Percentiles rank a stretch among this genome's conserved stretches.
Conservation (phyloP, 1,140 invertebrate genomes). For the Druon quercuslanigerum region DNA sequence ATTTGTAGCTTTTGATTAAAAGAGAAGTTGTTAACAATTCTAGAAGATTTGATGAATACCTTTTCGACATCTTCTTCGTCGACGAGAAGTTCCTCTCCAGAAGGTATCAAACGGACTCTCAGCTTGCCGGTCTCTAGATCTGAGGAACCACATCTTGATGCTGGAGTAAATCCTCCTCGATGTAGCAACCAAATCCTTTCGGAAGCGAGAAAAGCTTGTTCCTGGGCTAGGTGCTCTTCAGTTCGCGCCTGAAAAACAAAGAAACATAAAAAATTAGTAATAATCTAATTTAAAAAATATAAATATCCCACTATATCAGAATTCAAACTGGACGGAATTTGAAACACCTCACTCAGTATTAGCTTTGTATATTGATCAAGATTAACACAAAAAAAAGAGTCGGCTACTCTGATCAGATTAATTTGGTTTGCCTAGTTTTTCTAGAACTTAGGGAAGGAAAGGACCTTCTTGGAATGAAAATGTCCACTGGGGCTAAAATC, state of each 20-base stretch:
- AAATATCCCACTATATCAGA: too few relatives aligned
- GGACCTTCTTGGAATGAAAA: slow-evolving; percentile 1
- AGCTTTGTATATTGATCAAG: too few relatives aligned
- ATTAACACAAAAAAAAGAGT: too few relatives aligned
- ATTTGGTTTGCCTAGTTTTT: too few relatives aligned
- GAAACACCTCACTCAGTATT: too few relatives aligned
- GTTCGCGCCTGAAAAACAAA: slow-evolving; percentile 81
- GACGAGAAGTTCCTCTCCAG: slow-evolving; percentile 87
- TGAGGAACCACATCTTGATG: slow-evolving; percentile 78
- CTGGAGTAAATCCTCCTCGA: slow-evolving; percentile 90
- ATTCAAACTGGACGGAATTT: too few relatives aligned
- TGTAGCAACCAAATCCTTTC: slow-evolving; percentile 94
- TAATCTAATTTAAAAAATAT: too few relatives aligned
- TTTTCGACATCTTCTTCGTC: slow-evolving; percentile 96
- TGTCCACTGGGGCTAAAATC: slow-evolving; percentile 27
- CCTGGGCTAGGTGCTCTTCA: slow-evolving; percentile 86
- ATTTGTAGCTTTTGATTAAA: too few relatives aligned
- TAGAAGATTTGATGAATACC: slow-evolving; percentile 65
- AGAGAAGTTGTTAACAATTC: neutral
- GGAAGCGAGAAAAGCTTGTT: slow-evolving; percentile 87
- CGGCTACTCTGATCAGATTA: too few relatives aligned
- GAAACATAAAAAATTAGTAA: slow-evolving; percentile 38
- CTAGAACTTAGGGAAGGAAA: neutral
- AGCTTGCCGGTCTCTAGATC: slow-evolving; percentile 80
- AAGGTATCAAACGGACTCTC: slow-evolving; percentile 84